A percentile compares a stretch with the other conserved stretches of the same genome.
phyloP scores from a whole-genome alignment of 92 coral and sea anemone genomes.

The Phenganax stokvisi region DNA sequence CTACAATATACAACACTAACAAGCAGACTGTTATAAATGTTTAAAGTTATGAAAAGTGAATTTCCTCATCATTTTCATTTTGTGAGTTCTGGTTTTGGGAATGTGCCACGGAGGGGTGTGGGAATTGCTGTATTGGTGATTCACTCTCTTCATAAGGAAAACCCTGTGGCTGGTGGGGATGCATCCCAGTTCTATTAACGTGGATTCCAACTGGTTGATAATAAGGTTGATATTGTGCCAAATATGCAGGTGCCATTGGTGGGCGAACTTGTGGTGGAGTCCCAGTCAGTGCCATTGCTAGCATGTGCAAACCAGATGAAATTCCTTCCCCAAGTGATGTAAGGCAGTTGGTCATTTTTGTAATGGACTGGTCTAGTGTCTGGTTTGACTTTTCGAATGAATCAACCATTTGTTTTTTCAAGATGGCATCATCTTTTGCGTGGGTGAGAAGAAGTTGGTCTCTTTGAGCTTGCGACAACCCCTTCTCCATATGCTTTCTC shows the following conservation, averaged over 20 bases:
- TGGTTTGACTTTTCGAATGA: conserved; percentile 27
- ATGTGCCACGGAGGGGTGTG: not conserved
- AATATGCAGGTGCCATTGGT: not conserved
- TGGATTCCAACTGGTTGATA: not conserved
- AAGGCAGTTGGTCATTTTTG: conserved; percentile 38
- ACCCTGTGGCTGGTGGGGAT: not conserved
- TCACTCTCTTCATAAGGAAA: not conserved
- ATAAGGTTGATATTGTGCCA: not conserved
- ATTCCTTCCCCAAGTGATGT: conserved; percentile 40
- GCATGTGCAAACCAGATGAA: conserved; percentile 31
- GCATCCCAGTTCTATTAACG: not conserved
- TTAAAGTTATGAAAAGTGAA: no score
- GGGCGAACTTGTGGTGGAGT: not conserved
- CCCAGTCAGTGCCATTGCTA: conserved; percentile 29
- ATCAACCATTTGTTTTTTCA: conserved; percentile 36
- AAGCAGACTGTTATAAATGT: no score
- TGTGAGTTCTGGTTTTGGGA: not conserved
- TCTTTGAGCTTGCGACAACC: conserved; percentile 41
- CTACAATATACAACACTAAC: no score
- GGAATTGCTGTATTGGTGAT: not conserved
- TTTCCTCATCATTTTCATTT: not conserved
- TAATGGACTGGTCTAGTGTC: conserved; percentile 36
- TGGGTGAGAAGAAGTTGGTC: conserved; percentile 42
- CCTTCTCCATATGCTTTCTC: conserved; percentile 46
- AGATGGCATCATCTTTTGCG: conserved; percentile 37